Percentiles rank a stretch among this genome's conserved stretches.
phyloP scores from a whole-genome alignment of 2,113 vertebrate species.

The Trematocara nigrifrons region DNA sequence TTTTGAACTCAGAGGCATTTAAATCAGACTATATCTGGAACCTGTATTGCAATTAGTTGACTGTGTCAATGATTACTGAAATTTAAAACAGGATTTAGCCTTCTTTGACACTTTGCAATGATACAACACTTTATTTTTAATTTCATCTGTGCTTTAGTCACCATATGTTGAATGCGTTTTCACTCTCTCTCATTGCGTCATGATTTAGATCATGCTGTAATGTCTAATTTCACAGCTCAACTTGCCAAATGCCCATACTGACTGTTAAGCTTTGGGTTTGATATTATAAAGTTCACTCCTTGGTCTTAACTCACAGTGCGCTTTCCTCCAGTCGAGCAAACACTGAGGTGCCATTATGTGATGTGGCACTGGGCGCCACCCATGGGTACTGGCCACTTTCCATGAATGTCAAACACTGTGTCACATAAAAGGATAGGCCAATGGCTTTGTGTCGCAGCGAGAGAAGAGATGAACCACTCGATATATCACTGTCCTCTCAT shows the following conservation, averaged over 20 bases:
- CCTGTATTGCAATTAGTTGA: not conserved
- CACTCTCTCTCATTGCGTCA: not conserved
- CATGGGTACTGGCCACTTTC: not conserved
- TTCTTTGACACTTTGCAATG: not conserved
- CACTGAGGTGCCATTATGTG: not conserved
- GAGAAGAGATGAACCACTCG: not conserved
- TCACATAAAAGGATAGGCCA: not conserved
- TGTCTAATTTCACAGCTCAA: not conserved
- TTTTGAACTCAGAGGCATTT: not conserved
- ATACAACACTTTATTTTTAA: not conserved
- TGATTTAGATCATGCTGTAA: not conserved
- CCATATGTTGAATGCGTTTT: not conserved
- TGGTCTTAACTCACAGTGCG: not conserved
- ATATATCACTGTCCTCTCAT: constrained; percentile 27
- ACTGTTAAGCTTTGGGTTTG: not conserved
- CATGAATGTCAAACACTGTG: constrained; percentile 8
- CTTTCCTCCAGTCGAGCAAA: not conserved
- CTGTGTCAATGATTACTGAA: not conserved
- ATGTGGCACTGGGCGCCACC: not conserved
- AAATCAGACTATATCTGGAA: not conserved
- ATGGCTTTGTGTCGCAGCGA: not conserved
- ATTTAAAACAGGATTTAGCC: not conserved
- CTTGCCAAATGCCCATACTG: not conserved
- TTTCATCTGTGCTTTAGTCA: not conserved
- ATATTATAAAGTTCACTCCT: not conserved